Evolutionary conservation across 2,888 invertebrate species (phyloP).

Genomic region (Calameuta idolon): DNA sequence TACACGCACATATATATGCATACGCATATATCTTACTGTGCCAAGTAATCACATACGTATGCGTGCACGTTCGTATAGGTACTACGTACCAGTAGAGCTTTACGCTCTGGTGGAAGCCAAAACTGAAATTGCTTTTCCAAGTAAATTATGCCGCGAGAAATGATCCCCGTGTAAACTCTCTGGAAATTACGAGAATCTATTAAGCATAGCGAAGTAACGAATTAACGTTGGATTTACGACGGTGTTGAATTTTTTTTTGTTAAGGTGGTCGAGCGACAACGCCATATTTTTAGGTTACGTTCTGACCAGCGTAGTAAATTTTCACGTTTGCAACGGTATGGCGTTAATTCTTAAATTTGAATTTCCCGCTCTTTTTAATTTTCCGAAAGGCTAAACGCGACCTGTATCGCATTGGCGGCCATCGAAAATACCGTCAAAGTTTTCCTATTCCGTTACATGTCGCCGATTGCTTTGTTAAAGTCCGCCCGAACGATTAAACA

Average conservation of each 20-base stretch:
- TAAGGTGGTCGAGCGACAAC: not conserved
- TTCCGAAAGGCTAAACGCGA: not conserved
- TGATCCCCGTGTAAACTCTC: not conserved
- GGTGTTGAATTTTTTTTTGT: not conserved
- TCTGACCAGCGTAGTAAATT: not conserved
- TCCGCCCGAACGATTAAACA: not conserved
- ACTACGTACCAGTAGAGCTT: not conserved
- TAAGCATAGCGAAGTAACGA: not conserved
- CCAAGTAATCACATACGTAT: not conserved
- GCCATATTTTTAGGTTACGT: not conserved
- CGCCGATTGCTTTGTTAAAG: not conserved
- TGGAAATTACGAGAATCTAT: not conserved
- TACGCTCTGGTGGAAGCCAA: not conserved
- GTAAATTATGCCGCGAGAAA: not conserved
- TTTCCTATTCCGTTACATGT: not conserved
- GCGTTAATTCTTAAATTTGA: not conserved
- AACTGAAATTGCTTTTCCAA: not conserved
- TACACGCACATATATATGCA: not conserved
- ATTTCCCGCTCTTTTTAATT: not conserved
- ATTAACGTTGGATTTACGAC: not conserved
- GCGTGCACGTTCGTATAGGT: not conserved
- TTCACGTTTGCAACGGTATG: too few species aligned
- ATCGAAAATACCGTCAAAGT: not conserved
- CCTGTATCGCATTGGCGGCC: not conserved
- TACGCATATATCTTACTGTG: not conserved